Conservation (phyloP, 2,888 invertebrate genomes). For the Cordilura impudica region DNA sequence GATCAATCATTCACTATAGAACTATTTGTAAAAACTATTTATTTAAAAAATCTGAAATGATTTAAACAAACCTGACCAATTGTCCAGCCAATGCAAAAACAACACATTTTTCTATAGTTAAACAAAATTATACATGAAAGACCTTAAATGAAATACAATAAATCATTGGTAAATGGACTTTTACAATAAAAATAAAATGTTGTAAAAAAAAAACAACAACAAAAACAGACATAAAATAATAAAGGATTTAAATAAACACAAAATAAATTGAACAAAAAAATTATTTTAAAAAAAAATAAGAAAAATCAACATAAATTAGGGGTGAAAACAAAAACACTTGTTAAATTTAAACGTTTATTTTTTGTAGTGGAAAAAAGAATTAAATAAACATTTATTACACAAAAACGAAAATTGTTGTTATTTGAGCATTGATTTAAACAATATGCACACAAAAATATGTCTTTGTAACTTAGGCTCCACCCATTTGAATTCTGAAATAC, state of each 20-base stretch:
- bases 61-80: not conserved
- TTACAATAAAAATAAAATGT: constrained; percentile 33
- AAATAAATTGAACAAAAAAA: constrained; percentile 41
- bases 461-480: constrained; percentile 41
- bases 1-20: no score
- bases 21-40: not conserved
- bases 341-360: constrained; percentile 14
- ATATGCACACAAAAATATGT: constrained; percentile 32
- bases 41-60: not conserved
- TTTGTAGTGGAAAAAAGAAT: constrained; percentile 1
- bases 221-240: constrained; percentile 15
- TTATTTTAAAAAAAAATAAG: not conserved
- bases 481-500: constrained; percentile 23
- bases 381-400: not conserved
- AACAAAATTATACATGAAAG: constrained; percentile 1
- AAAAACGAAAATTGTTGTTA: constrained; percentile 16
- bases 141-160: constrained; percentile 16
- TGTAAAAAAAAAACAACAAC: not conserved
- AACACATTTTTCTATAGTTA: not conserved
- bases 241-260: constrained; percentile 56
- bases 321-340: constrained; percentile 30
- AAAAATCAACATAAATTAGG: constrained; percentile 26
- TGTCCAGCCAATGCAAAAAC: not conserved
- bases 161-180: constrained; percentile 36
- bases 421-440: constrained; percentile 56